Base-by-base conservation (phyloP, 2,797 vertebrate species). In the Poeciliopsis turneri region DNA sequence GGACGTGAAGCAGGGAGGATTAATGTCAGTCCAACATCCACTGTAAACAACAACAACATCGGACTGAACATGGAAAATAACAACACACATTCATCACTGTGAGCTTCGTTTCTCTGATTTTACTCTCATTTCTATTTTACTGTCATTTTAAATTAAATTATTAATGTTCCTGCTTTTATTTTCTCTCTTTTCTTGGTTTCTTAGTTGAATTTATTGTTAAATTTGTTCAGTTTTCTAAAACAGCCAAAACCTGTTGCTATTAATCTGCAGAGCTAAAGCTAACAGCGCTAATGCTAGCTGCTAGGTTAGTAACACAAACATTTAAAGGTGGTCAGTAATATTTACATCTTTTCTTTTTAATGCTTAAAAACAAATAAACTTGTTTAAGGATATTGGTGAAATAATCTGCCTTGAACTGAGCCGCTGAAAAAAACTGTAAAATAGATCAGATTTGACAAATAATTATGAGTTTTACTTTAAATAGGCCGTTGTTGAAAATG, bases 1-100 rank as follows among this genome's bases (percentile, higher is more conserved):
- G 79, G 83, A 73, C 72, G 76, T 18, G 68, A 25, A 16, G 45
- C 36, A 28, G 78, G 72, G 69, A n/a, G 33, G 28, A 59, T 75
- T 57, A 13, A 25, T 13, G 41, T 68, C 64, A 25, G 64, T n/a
- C 66, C 39, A 53, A 70, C 8, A 74, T 36, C 47, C 51, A 77
- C 84, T 72, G 30, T 61, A 76, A 74, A 61, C 70, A 49, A 61
- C 70, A 49, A 36, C 23, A 41, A 41, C 39, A 41, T 4, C 43
- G 1, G 1, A 6, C 12, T 12, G 33, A 5, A 41, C 3, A 2
- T 13, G 9, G 4, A 16, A 33, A 55, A 11, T 41, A 39, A 23
- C 39, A 49, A 72, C 18, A 39, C 12, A 5, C 46, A 49, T 16
- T 39, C 4, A 64, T 66, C 61, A 30, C 57, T 33, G 47, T 15